Evolutionary conservation across 2,113 vertebrate genomes (phyloP), one percentile per base, ranked within the genome.

Genomic region (Triplophysa siluroides): DNA sequence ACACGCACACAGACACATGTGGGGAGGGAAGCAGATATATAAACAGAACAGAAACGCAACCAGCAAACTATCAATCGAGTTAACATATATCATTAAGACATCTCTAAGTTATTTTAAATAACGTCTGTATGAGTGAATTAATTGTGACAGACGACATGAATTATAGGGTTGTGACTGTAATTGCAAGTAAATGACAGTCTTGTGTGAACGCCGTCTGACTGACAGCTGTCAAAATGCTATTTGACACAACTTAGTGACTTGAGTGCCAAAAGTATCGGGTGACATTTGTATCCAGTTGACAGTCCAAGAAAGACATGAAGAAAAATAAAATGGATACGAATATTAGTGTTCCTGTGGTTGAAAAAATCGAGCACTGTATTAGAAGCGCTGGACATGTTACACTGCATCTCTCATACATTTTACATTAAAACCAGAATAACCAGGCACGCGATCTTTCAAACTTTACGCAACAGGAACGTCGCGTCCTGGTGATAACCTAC

Each of bases 1-100:
- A 61, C 56, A 78, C 66, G 73, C 79, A 60, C 21, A 60, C 65
- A n/a, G 41, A n/a, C 66, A 16, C 73, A 4, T 61, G 50, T 84
- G 38, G 62, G 38, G 29, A 43, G 16, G 50, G 3, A 52, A 18
- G 50, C 50, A 52, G 50, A 52, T 13, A 18, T 52, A 43, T 16
- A 52, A 52, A 52, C 50, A 52, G 50, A 52, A 52, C 16, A 52
- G 47, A 14, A 50, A 11, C 11, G 50, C 50, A 52, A 52, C 1
- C 4, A 52, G 9, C 50, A 54, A 16, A 54, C 50, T 19, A 54
- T 54, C 18, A 54, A 54, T 6, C 14, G 16, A 54, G 14, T 5
- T 54, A 58, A 58, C 19, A 21, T 21, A 21, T 10, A 58, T 19
- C 1, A 21, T 21, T 2, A 58, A 58, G 8, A 58, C 7, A n/a